These are phyloP conservation scores for Cyrtodaria siliqua DNA, from an alignment of 2,888 invertebrate species.

Conservation along the genomic window DNA sequence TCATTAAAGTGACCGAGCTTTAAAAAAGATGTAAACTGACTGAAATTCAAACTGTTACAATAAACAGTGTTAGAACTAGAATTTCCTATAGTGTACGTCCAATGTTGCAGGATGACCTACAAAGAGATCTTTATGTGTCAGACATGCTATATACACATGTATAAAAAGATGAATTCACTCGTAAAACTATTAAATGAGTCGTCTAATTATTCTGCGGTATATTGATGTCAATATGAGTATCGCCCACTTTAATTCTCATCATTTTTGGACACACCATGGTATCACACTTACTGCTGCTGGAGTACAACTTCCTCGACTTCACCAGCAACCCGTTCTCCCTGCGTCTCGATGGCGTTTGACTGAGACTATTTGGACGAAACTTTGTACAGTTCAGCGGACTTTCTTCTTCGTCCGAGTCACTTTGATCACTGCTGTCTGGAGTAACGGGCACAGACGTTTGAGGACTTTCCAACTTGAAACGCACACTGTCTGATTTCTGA, in stretches of 20 bases:
- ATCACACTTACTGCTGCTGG: background rate
- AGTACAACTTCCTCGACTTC: conserved; percentile 16
- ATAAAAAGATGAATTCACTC: too few species aligned
- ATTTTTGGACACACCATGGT: conserved; percentile 45
- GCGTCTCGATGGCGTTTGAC: conserved; percentile 2
- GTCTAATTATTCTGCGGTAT: conserved; percentile 43
- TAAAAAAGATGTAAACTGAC: too few species aligned
- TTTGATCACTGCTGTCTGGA: conserved; percentile 54
- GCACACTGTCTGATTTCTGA: conserved; percentile 58
- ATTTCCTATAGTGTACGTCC: too few species aligned
- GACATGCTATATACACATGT: too few species aligned
- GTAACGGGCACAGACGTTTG: conserved; percentile 43
- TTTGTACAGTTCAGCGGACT: conserved; percentile 61
- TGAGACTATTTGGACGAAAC: conserved; percentile 40
- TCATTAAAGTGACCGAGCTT: too few species aligned
- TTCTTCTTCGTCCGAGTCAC: conserved; percentile 61
- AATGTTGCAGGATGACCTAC: too few species aligned
- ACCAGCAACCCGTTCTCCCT: background rate
- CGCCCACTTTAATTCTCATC: conserved; percentile 60
- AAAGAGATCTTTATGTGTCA: too few species aligned
- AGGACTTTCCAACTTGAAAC: conserved; percentile 64
- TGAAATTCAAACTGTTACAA: too few species aligned
- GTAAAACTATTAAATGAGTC: too few species aligned
- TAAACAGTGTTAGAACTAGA: too few species aligned
- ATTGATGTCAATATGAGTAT: conserved; percentile 57